Evolutionary conservation across 2,113 vertebrate species (phyloP).

Genomic region (Phodopus roborovskii): DNA sequence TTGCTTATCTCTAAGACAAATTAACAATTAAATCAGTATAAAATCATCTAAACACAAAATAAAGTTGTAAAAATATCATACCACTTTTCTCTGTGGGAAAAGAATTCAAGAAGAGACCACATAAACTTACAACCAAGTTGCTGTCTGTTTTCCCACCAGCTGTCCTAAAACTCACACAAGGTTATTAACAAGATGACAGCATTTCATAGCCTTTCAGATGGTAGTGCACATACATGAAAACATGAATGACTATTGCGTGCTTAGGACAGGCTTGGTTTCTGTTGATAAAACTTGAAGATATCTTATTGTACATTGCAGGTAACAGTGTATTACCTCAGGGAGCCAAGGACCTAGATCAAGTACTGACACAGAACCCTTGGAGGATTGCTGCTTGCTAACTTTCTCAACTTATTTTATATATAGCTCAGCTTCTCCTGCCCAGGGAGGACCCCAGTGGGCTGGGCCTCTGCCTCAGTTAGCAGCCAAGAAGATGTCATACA

Average conservation of each 20-base stretch:
- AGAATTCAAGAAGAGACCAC: background rate
- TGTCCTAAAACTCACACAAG: background rate
- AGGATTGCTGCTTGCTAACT: background rate
- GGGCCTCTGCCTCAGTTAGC: background rate
- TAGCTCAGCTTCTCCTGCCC: background rate
- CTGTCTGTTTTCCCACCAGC: too few species aligned
- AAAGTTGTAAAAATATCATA: background rate
- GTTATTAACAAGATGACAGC: background rate
- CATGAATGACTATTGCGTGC: background rate
- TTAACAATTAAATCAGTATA: background rate
- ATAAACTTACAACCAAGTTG: background rate
- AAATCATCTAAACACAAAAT: background rate
- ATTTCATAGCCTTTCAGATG: background rate
- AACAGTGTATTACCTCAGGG: background rate
- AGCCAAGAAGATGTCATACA: background rate
- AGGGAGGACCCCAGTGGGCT: background rate
- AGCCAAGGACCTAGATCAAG: background rate
- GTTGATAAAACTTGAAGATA: background rate
- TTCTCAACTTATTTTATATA: background rate
- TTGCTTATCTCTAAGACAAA: background rate
- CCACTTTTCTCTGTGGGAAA: background rate
- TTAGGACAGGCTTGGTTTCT: background rate
- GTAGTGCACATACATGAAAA: background rate
- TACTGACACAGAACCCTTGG: background rate
- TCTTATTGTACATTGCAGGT: background rate